These are phyloP conservation scores for Geopemphigus sp. DNA, from an alignment of 1,140 invertebrate species.

Conservation along the genomic window DNA sequence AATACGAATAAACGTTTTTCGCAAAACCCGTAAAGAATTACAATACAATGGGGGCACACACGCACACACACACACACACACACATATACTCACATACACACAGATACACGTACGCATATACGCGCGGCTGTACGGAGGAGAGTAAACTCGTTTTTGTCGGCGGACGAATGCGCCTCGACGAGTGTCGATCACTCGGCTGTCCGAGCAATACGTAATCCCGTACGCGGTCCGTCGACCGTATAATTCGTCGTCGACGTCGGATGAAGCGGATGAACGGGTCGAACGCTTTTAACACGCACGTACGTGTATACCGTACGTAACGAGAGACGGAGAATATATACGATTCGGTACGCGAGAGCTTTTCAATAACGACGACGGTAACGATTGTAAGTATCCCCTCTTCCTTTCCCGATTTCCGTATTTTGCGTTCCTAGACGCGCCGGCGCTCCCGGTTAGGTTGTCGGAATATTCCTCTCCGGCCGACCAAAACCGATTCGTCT, in stretches of 20 bases:
- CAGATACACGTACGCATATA: neutral
- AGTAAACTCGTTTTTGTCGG: slow-evolving; percentile 21
- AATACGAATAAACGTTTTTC: neutral
- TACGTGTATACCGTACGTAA: too few relatives aligned
- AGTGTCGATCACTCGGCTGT: slow-evolving; percentile 39
- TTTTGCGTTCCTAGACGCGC: too few relatives aligned
- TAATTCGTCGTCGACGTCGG: neutral
- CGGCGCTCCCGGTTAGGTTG: too few relatives aligned
- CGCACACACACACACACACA: too few relatives aligned
- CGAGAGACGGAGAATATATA: slow-evolving; percentile 12
- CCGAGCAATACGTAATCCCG: neutral
- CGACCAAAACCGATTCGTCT: too few relatives aligned
- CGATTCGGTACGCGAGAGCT: neutral
- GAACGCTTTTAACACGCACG: slow-evolving; percentile 18
- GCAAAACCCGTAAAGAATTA: slow-evolving; percentile 25
- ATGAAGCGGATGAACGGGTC: neutral
- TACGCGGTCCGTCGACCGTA: too few relatives aligned
- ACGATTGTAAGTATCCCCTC: too few relatives aligned
- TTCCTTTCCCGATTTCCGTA: too few relatives aligned
- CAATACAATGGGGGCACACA: slow-evolving; percentile 48
- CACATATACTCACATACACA: too few relatives aligned
- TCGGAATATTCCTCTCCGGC: too few relatives aligned
- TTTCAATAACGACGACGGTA: too few relatives aligned
- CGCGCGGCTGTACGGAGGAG: neutral
- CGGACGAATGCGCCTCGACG: slow-evolving; percentile 6